Conservation (phyloP, 1,140 invertebrate genomes). For the Coenobita brevimanus region DNA sequence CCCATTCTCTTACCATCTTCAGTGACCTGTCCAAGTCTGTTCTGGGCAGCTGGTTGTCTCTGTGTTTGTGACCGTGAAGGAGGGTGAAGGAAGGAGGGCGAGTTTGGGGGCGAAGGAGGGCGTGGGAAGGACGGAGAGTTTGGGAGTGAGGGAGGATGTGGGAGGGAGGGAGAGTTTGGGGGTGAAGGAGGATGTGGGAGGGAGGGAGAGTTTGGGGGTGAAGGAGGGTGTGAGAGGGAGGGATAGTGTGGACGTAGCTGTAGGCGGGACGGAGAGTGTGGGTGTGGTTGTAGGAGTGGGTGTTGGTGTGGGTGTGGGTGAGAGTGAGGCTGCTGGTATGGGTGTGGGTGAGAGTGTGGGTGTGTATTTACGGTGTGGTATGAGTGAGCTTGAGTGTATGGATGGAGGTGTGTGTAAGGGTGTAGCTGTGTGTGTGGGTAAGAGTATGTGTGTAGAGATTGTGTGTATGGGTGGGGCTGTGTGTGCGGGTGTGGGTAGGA, state of each 20-base stretch:
- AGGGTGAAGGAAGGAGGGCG: not conserved
- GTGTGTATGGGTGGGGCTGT: no score
- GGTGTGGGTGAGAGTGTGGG: not conserved
- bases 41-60: no score
- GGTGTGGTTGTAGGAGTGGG: not conserved
- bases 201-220: not conserved
- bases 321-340: not conserved
- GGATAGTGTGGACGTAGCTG: not conserved
- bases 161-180: not conserved
- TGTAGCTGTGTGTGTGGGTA: not conserved
- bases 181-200: not conserved
- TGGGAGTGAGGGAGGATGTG: not conserved
- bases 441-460: not conserved
- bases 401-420: not conserved
- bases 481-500: no score
- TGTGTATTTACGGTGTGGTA: no score
- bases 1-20: no score
- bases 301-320: not conserved
- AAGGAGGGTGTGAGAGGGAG: not conserved
- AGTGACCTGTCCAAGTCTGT: no score
- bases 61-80: not conserved
- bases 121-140: not conserved
- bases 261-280: not conserved
- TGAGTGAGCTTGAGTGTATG: not conserved
- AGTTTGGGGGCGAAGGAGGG: not conserved